Conservation (phyloP, 1,140 invertebrate species). For the Saccostrea echinata region DNA sequence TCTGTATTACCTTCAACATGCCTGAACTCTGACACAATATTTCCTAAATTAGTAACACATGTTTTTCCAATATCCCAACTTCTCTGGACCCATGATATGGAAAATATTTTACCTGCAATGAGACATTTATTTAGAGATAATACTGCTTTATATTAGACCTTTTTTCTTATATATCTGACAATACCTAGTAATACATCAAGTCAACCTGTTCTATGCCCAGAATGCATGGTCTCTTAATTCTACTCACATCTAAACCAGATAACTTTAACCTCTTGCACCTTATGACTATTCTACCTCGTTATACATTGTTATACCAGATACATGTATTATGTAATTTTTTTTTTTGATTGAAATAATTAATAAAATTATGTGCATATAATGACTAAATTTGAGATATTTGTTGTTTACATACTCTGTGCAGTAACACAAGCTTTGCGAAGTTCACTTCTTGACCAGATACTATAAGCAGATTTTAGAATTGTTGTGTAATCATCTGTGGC, state of each 20-base stretch:
- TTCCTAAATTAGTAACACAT: background rate
- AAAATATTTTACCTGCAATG: slow-evolving; percentile 26
- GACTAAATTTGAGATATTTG: background rate
- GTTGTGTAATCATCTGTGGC: slow-evolving; percentile 39
- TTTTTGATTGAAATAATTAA: too few species aligned
- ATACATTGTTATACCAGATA: too few species aligned
- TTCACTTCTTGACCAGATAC: slow-evolving; percentile 45
- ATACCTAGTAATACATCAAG: too few species aligned
- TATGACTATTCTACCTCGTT: too few species aligned
- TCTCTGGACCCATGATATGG: background rate
- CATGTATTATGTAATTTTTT: too few species aligned
- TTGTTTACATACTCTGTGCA: slow-evolving; percentile 19
- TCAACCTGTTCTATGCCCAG: too few species aligned
- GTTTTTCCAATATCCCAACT: slow-evolving; percentile 15
- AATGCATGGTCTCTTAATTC: too few species aligned
- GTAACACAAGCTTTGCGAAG: slow-evolving; percentile 22
- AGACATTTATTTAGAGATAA: background rate
- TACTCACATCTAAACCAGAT: too few species aligned
- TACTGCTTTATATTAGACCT: too few species aligned
- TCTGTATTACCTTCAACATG: slow-evolving; percentile 21
- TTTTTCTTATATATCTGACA: too few species aligned
- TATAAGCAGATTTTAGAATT: slow-evolving; percentile 37
- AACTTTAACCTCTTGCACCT: too few species aligned
- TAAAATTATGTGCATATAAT: too few species aligned
- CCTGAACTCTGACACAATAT: background rate